These are phyloP conservation scores for Globia sparganii DNA, from an alignment of 2,888 invertebrate species.

Conservation along the genomic window DNA sequence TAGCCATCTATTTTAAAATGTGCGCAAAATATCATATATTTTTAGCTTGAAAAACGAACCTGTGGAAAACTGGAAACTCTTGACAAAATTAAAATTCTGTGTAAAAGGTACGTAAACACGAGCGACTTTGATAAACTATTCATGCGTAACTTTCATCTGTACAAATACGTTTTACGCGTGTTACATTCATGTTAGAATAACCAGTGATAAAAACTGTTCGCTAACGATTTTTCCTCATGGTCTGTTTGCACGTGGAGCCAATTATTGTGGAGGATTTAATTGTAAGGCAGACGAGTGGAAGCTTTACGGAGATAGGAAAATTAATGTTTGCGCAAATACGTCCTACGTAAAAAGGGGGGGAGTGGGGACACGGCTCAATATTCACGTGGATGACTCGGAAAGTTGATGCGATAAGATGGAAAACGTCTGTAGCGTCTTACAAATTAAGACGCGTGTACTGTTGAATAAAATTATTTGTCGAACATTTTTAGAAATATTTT, in stretches of 20 bases:
- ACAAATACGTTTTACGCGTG: slow-evolving; percentile 49
- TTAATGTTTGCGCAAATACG: slow-evolving; percentile 39
- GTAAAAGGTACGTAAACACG: slow-evolving; percentile 39
- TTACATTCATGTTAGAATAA: slow-evolving; percentile 51
- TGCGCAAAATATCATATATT: slow-evolving; percentile 31
- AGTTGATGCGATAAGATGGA: slow-evolving; percentile 29
- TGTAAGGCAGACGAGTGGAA: slow-evolving; percentile 30
- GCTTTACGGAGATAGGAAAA: slow-evolving; percentile 33
- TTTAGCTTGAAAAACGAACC: slow-evolving; percentile 23
- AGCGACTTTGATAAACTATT: slow-evolving; percentile 53
- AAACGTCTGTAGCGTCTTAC: slow-evolving; percentile 13
- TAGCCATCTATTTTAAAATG: slow-evolving; percentile 31
- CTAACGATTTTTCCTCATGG: slow-evolving; percentile 47
- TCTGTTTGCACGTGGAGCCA: slow-evolving; percentile 55
- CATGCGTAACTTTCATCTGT: slow-evolving; percentile 46
- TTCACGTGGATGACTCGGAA: slow-evolving; percentile 35
- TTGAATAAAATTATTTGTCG: not conserved
- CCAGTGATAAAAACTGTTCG: slow-evolving; percentile 36
- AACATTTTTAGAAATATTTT: not conserved
- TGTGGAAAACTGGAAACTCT: slow-evolving; percentile 4
- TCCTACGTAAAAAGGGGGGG: not conserved
- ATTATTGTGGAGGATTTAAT: slow-evolving; percentile 52
- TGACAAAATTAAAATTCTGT: slow-evolving; percentile 36
- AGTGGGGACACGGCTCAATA: slow-evolving; percentile 28
- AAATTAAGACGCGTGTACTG: slow-evolving; percentile 15